Conservation (phyloP, 2,888 invertebrate species). For the Eupithecia tripunctaria region DNA sequence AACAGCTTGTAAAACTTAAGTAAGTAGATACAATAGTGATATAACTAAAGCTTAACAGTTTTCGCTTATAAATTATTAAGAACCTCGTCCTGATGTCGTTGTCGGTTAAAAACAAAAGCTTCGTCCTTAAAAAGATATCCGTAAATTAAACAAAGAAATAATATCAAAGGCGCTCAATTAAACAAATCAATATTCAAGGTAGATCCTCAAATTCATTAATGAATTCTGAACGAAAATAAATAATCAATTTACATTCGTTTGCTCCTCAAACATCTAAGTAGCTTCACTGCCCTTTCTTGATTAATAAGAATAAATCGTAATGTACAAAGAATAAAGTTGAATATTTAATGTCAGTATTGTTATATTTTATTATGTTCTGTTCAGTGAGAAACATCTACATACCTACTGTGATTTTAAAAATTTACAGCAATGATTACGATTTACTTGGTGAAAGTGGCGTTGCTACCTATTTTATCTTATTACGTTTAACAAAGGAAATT, state of each 20-base stretch:
- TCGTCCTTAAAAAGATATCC: background rate
- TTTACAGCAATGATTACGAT: background rate
- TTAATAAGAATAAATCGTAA: background rate
- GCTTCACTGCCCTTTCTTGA: background rate
- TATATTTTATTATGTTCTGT: too few relatives aligned
- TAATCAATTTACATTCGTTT: constrained; percentile 20
- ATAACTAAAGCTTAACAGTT: too few relatives aligned
- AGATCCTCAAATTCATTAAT: constrained; percentile 31
- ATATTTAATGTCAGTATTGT: background rate
- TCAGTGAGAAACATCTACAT: background rate
- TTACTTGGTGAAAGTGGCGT: too few relatives aligned
- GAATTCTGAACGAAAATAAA: constrained; percentile 30
- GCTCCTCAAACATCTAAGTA: background rate
- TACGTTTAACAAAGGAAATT: too few relatives aligned
- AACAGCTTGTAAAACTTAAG: too few relatives aligned
- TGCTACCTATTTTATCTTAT: too few relatives aligned
- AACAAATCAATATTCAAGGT: constrained; percentile 27
- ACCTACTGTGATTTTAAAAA: background rate
- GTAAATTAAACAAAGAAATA: background rate
- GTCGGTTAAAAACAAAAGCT: background rate
- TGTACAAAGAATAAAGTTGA: background rate
- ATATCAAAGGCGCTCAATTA: constrained; percentile 17
- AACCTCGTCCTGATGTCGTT: too few relatives aligned
- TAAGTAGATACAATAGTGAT: too few relatives aligned
- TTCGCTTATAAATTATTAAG: too few relatives aligned